Conservation (phyloP, 2,797 vertebrate genomes). For the Danionella dracula region DNA sequence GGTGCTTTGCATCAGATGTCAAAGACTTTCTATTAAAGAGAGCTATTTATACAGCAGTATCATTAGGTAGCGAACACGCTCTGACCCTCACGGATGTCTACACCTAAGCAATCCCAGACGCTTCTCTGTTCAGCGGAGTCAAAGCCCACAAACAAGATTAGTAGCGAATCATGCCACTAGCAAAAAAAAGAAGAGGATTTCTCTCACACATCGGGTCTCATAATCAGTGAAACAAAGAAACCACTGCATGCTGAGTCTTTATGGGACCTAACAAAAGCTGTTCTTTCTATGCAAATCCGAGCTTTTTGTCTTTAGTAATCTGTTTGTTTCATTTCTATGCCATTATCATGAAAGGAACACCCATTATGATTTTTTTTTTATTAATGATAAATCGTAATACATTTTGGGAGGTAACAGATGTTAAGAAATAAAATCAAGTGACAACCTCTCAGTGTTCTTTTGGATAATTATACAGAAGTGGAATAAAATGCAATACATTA, state of each 20-base stretch:
- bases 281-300: neutral
- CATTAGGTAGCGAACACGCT: constrained; percentile 1
- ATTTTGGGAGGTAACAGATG: no score
- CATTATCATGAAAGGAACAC: neutral
- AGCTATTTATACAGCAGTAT: constrained; percentile 33
- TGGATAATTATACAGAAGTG: no score
- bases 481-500: no score
- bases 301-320: neutral
- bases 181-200: neutral
- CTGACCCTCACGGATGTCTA: neutral
- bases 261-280: neutral
- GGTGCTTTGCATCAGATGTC: constrained; percentile 6
- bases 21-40: neutral
- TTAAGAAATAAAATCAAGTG: no score
- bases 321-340: neutral
- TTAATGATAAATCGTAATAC: no score
- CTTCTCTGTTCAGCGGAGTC: neutral
- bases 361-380: neutral
- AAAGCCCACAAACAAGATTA: neutral
- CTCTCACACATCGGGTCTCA: neutral
- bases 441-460: no score
- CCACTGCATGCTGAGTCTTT: neutral
- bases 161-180: neutral
- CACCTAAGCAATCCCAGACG: neutral
- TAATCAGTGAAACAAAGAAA: constrained; percentile 5